These are phyloP conservation scores for Phodopus roborovskii DNA, from an alignment of 2,113 vertebrate species.

Conservation along the genomic window DNA sequence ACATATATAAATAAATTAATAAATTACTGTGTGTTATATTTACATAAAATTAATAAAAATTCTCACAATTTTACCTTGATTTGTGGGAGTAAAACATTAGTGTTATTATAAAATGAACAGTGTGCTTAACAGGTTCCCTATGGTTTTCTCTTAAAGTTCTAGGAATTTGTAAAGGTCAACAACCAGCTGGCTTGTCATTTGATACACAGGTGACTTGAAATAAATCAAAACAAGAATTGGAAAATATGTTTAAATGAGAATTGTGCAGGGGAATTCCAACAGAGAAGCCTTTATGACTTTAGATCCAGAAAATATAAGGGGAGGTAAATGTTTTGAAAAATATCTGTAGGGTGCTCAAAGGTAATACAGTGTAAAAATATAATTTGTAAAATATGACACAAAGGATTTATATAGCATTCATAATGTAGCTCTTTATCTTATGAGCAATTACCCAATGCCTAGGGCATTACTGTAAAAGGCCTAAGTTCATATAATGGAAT, in stretches of 20 bases:
- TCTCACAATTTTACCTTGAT: background rate
- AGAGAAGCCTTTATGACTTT: slow-evolving; percentile 76
- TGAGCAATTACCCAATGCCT: slow-evolving; percentile 73
- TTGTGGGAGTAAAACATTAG: slow-evolving; percentile 62
- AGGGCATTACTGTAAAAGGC: slow-evolving; percentile 55
- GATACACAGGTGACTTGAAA: slow-evolving; percentile 69
- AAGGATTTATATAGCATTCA: slow-evolving; percentile 75
- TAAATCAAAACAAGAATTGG: slow-evolving; percentile 67
- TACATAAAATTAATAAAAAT: slow-evolving; percentile 41
- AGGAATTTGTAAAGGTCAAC: slow-evolving; percentile 80
- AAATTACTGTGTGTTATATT: background rate
- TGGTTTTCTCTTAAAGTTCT: slow-evolving; percentile 72
- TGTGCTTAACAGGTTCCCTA: slow-evolving; percentile 70
- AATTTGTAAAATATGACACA: slow-evolving; percentile 76
- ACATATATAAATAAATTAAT: slow-evolving; percentile 46
- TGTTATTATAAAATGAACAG: slow-evolving; percentile 72
- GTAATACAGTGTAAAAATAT: slow-evolving; percentile 69
- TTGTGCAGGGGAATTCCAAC: slow-evolving; percentile 66
- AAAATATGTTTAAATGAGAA: slow-evolving; percentile 75
- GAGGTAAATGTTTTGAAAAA: slow-evolving; percentile 71
- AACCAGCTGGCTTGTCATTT: slow-evolving; percentile 76
- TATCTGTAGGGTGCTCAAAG: slow-evolving; percentile 60
- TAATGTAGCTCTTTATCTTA: slow-evolving; percentile 74
- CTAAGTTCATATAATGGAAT: slow-evolving; percentile 33
- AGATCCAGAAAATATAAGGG: slow-evolving; percentile 73